phyloP scores from a whole-genome alignment of 2,113 vertebrate species.

The Danionella cerebrum region DNA sequence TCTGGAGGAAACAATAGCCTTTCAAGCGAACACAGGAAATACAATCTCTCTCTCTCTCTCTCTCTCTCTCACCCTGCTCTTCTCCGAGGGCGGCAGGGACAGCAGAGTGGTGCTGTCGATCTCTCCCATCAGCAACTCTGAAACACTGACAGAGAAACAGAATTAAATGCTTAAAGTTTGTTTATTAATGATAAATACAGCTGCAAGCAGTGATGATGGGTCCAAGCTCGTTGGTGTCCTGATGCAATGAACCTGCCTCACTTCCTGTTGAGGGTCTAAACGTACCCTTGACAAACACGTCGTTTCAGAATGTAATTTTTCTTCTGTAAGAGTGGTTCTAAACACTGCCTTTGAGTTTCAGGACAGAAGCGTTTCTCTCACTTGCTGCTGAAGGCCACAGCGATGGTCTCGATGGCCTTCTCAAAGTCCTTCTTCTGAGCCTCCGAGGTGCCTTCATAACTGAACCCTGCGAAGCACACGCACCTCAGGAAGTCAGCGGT shows the following conservation, averaged over 20 bases:
- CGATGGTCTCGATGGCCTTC: constrained; percentile 88
- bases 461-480: constrained; percentile 70
- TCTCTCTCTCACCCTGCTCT: constrained; percentile 75
- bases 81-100: constrained; percentile 81
- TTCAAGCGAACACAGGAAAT: constrained; percentile 33
- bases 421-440: constrained; percentile 85
- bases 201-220: no score
- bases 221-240: no score
- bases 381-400: constrained; percentile 95
- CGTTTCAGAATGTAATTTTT: no score
- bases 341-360: no score
- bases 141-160: constrained; percentile 67
- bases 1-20: constrained; percentile 24
- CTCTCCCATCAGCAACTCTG: constrained; percentile 93
- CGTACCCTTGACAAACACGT: no score
- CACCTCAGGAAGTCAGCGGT: no score
- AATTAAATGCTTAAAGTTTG: not conserved
- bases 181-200: no score
- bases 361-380: constrained; percentile 52
- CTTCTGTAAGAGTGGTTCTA: no score
- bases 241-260: no score
- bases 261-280: no score
- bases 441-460: constrained; percentile 80
- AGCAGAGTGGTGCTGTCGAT: constrained; percentile 91
- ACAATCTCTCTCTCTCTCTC: constrained; percentile 1